Percentiles rank a stretch among this genome's conserved stretches.
phyloP scores from a whole-genome alignment of 2,797 vertebrate species.

The Pseudomugil gertrudae region DNA sequence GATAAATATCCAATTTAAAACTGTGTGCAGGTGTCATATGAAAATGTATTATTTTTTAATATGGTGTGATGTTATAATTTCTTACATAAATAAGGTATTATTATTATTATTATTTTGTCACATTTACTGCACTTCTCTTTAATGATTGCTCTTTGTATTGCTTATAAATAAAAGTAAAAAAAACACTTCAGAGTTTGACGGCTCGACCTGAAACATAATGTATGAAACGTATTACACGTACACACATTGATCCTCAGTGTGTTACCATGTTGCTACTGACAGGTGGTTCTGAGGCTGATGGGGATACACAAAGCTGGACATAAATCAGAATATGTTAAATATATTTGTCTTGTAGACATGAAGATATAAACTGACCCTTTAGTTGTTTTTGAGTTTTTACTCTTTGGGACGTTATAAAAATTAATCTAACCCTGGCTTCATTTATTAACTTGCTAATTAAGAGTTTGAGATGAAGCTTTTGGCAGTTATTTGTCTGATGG shows the following conservation, averaged over 20 bases:
- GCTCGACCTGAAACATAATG: not conserved
- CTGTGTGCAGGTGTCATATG: conserved; percentile 7
- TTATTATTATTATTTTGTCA: not conserved
- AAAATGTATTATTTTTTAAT: conserved; percentile 12
- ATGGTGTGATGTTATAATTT: conserved; percentile 12
- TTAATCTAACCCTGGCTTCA: not conserved
- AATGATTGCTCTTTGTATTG: conserved; percentile 31
- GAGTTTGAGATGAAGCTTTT: too few relatives aligned
- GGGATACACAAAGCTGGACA: too few relatives aligned
- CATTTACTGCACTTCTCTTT: not conserved
- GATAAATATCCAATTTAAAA: conserved; percentile 1
- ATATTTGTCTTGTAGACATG: too few relatives aligned
- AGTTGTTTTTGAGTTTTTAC: not conserved
- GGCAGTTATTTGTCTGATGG: too few relatives aligned
- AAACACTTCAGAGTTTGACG: conserved; percentile 2
- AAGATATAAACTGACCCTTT: too few relatives aligned
- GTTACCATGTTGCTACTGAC: not conserved
- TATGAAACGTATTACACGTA: too few relatives aligned
- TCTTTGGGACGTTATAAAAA: not conserved
- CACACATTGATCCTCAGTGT: too few relatives aligned
- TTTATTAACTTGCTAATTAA: not conserved
- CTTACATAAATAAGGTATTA: too few relatives aligned
- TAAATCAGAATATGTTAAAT: too few relatives aligned
- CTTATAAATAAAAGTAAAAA: conserved; percentile 48
- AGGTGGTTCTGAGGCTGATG: too few relatives aligned